These are phyloP conservation scores for Cryptocheilus praepositus DNA, from an alignment of 2,888 invertebrate genomes.

Conservation along the genomic window DNA sequence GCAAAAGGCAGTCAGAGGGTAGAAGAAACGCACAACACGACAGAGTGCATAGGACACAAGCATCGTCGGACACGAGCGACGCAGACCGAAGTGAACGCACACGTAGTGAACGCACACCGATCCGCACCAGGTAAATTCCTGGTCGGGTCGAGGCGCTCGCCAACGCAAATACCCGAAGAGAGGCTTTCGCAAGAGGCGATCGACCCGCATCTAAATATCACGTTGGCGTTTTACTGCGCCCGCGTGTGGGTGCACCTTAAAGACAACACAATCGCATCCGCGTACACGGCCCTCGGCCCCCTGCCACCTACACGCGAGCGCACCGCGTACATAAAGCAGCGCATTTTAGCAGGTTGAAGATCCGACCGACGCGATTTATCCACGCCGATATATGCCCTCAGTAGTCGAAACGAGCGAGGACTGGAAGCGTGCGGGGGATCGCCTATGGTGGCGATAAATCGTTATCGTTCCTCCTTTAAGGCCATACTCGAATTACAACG, in stretches of 20 bases:
- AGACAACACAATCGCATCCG: slow-evolving; percentile 14
- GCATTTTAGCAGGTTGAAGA: slow-evolving; percentile 48
- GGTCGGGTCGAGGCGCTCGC: slow-evolving; percentile 55
- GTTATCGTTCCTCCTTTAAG: neutral
- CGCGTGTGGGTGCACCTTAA: slow-evolving; percentile 46
- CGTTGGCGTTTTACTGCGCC: slow-evolving; percentile 44
- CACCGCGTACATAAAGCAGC: slow-evolving; percentile 26
- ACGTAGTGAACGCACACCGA: neutral
- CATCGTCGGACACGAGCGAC: neutral
- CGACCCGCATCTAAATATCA: slow-evolving; percentile 54
- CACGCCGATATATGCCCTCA: slow-evolving; percentile 12
- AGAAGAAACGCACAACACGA: neutral
- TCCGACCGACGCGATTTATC: slow-evolving; percentile 37
- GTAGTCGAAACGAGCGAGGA: no score
- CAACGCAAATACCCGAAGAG: slow-evolving; percentile 62
- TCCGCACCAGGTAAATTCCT: slow-evolving; percentile 53
- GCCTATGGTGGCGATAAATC: neutral
- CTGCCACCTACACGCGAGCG: neutral
- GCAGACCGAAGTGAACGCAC: neutral
- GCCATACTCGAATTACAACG: no score
- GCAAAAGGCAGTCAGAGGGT: neutral
- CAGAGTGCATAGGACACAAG: neutral
- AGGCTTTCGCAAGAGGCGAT: slow-evolving; percentile 57
- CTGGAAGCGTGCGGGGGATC: no score
- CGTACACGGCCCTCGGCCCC: no score